Evolutionary conservation across 2,797 vertebrate genomes (phyloP), one percentile per base, ranked within the genome.

Genomic region (Limnodromus scolopaceus): DNA sequence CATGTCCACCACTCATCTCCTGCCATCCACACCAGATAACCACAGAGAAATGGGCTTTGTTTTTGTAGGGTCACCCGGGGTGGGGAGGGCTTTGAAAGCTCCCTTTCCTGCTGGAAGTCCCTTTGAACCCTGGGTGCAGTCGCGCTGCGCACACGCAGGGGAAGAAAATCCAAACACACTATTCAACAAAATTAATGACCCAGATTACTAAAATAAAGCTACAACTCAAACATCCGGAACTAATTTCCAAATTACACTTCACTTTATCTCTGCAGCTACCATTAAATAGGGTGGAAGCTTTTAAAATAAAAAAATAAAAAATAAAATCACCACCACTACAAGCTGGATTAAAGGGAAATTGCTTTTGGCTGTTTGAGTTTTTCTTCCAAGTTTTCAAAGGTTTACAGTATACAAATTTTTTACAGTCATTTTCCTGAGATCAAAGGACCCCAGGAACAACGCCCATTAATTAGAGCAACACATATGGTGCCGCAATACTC

Each of bases 121-220:
- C n/a, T 24, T 54, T 82, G 54, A 19, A 57, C 58, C 55, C 36
- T 10, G 28, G 60, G 13, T 25, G 58, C 72, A 43, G 58, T 24
- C 2, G 0, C 0, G 30, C 54, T 83, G 79, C 10, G 2, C 60
- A 10, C 71, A 68, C 0, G 0, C 51, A 23, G 51, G 41, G 77
- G 18, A 89, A 51, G 60, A 89, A 93, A 93, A 96, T 70, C 74
- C 88, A 92, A 70, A 69, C 49, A 34, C 8, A 2, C 61, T 75
- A 49, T 81, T 92, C 89, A 84, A 87, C 77, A 89, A 80, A 94
- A 92, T 94, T 95, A 94, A 96, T 91, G 94, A 92, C 75, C 93
- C 84, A 91, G 86, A 91, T 95, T 69, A 93, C 80, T 77, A 85
- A 97, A 96, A 96, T 89, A 95, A 94, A 96, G 75, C 81, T 87